A percentile compares a stretch with the other conserved stretches of the same genome.
Evolutionary conservation across 2,888 invertebrate species (phyloP).

Genomic region (Chalcis sispes): DNA sequence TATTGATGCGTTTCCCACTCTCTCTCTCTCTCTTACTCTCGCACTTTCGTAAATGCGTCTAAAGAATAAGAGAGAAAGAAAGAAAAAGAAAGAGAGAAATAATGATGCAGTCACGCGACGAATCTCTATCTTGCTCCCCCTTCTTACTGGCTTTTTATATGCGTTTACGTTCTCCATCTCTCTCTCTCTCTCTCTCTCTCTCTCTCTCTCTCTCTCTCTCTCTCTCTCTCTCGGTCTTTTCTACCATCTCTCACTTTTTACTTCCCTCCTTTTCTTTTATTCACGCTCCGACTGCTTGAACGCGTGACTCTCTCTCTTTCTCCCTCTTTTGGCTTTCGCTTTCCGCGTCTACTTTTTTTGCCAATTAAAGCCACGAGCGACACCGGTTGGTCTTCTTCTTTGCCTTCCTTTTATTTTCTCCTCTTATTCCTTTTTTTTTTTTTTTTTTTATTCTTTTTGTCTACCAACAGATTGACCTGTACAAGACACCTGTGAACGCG

Average conservation of each 20-base stretch:
- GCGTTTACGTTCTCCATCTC: slow-evolving; percentile 9
- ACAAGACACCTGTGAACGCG: slow-evolving; percentile 37
- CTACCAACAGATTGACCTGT: slow-evolving; percentile 33
- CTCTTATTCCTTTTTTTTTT: background rate
- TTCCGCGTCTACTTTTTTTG: slow-evolving; percentile 11
- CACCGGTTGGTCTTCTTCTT: slow-evolving; percentile 9
- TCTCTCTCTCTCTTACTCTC: background rate
- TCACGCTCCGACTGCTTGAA: background rate
- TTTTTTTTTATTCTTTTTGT: background rate
- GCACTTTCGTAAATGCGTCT: too few relatives aligned
- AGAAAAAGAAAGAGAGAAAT: background rate
- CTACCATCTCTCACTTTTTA: background rate
- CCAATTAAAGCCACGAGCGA: slow-evolving; percentile 51
- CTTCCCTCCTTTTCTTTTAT: background rate
- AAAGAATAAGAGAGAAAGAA: too few relatives aligned
- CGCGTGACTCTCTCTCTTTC: slow-evolving; percentile 8
- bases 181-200: slow-evolving; percentile 17
- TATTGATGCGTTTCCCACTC: background rate
- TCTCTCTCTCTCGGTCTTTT: background rate
- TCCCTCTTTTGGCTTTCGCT: slow-evolving; percentile 7
- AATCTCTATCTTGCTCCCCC: slow-evolving; percentile 1
- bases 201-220: background rate
- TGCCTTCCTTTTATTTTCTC: background rate
- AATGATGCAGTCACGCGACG: slow-evolving; percentile 31
- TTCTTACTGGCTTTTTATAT: slow-evolving; percentile 2